A percentile compares a stretch with the other conserved stretches of the same genome.
Evolutionary conservation across 2,113 vertebrate species (phyloP).

Genomic region (Nothoprocta pentlandii): DNA sequence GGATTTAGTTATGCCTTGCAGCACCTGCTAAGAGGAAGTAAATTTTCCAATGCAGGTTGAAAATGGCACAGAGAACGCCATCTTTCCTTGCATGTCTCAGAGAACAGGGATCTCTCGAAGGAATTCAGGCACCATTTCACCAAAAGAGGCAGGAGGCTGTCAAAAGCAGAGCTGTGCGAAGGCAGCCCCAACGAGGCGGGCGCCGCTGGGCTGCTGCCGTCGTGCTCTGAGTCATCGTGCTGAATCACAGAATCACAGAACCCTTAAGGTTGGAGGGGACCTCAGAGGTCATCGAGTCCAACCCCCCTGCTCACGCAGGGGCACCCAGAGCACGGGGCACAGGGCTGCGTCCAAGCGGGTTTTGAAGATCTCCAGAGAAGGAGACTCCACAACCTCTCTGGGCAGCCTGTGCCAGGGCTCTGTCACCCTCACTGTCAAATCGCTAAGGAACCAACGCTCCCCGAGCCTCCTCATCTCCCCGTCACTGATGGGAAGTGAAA

Average conservation of each 20-base stretch:
- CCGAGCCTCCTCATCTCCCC: neutral
- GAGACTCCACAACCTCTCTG: too few species aligned
- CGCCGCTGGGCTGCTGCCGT: neutral
- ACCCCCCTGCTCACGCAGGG: too few species aligned
- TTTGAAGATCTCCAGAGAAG: too few species aligned
- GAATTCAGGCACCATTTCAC: neutral
- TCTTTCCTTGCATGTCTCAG: neutral
- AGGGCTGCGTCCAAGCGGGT: too few species aligned
- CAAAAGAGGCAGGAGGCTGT: neutral
- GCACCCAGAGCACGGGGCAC: too few species aligned
- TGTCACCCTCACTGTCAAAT: too few species aligned
- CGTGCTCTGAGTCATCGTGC: neutral
- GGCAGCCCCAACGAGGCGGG: neutral
- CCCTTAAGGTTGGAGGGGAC: too few species aligned
- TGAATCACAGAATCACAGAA: neutral
- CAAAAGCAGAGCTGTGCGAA: conserved; percentile 2
- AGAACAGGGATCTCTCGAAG: neutral
- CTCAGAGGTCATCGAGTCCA: too few species aligned
- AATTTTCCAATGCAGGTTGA: neutral
- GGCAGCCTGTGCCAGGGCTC: too few species aligned
- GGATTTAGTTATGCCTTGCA: neutral
- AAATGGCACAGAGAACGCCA: neutral
- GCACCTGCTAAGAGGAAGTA: neutral
- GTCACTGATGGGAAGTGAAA: neutral
- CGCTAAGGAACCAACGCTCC: neutral